phyloP scores from a whole-genome alignment of 2,113 vertebrate species.

The Hypomesus transpacificus region DNA sequence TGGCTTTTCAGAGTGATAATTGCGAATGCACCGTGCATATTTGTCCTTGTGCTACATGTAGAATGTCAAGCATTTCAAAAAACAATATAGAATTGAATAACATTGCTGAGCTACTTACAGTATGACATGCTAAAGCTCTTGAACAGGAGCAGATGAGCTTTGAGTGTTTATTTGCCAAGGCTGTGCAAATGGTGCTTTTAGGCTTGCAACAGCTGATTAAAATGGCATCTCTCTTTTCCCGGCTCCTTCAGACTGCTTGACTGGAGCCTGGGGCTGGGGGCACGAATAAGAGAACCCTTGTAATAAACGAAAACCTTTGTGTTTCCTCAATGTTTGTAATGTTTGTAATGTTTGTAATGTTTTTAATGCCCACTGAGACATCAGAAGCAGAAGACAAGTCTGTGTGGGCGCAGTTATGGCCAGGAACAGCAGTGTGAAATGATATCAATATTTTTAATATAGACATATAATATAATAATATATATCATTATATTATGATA shows the following conservation, averaged over 20 bases:
- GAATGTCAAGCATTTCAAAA: not conserved
- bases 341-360: too few species aligned
- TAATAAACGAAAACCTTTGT: not conserved
- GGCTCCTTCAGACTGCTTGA: conserved; percentile 36
- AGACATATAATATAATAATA: too few species aligned
- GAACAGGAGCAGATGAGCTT: not conserved
- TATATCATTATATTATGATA: too few species aligned
- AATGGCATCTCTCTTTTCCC: conserved; percentile 43
- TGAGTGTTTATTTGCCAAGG: conserved; percentile 24
- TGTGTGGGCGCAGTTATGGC: too few species aligned
- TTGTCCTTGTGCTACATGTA: not conserved
- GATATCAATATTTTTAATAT: too few species aligned
- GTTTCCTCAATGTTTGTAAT: too few species aligned
- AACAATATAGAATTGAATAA: conserved; percentile 19
- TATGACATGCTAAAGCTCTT: too few species aligned
- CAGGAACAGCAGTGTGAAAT: too few species aligned
- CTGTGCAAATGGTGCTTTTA: conserved; percentile 20
- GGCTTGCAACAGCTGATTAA: conserved; percentile 48
- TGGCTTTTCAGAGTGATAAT: conserved; percentile 48
- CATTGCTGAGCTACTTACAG: not conserved
- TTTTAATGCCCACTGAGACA: too few species aligned
- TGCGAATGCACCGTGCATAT: conserved; percentile 9
- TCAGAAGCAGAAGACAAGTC: too few species aligned
- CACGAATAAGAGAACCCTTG: not conserved
- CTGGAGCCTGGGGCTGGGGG: conserved; percentile 16